Percentiles rank a stretch among this genome's conserved stretches.
phyloP scores from a whole-genome alignment of 1,140 invertebrate species.

The Apis florea region DNA sequence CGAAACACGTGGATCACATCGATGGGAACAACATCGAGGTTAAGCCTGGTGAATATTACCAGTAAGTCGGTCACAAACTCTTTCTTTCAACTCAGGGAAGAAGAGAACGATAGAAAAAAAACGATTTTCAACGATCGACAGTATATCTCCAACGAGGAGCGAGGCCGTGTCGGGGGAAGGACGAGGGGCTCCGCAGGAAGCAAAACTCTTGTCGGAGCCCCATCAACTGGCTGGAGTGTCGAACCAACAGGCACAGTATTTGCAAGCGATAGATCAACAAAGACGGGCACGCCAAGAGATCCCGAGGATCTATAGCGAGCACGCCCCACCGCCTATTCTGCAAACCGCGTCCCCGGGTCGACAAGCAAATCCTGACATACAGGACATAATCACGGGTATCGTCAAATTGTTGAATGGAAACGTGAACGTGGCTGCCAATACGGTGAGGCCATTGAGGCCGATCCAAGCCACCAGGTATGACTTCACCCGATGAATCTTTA shows the following conservation, averaged over 20 bases:
- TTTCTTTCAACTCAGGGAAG: no score
- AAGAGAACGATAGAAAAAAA: not conserved
- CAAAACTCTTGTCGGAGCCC: conserved; percentile 84
- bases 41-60: conserved; percentile 74
- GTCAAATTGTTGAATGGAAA: conserved; percentile 94
- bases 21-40: conserved; percentile 78
- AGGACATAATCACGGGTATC: conserved; percentile 94
- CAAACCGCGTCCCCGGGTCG: conserved; percentile 73
- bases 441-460: conserved; percentile 81
- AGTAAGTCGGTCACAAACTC: conserved; percentile 59
- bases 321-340: conserved; percentile 63
- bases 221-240: conserved; percentile 72
- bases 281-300: conserved; percentile 73
- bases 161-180: conserved; percentile 84
- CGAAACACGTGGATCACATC: conserved; percentile 74
- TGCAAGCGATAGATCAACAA: conserved; percentile 58
- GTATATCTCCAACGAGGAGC: conserved; percentile 69
- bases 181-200: conserved; percentile 85
- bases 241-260: conserved; percentile 65
- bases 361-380: conserved; percentile 89
- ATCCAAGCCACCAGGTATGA: conserved; percentile 74
- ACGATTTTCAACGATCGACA: conserved; percentile 39
- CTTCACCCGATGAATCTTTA: not conserved
- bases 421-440: conserved; percentile 89
- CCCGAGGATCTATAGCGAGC: conserved; percentile 76